Base-by-base conservation (phyloP, 1,140 invertebrate genomes). In the Drosophila suzukii region DNA sequence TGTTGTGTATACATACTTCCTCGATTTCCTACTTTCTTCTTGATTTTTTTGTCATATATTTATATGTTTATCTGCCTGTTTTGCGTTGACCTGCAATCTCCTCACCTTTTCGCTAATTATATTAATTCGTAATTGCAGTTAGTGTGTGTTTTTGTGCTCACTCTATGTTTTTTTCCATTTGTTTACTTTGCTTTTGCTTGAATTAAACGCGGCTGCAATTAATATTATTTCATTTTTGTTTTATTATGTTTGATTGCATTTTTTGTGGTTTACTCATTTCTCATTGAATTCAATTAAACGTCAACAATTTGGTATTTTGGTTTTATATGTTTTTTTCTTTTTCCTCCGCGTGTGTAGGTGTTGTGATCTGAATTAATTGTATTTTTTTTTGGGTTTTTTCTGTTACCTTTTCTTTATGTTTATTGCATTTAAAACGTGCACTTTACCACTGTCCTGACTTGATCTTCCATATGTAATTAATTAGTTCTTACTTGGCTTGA, bases 401-500 rank as follows among this genome's bases (percentile, higher is more conserved):
- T 46, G 30, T 50, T 76, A 30, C 51, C 56, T 67, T 58, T 56
- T 54, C 27, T 59, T 73, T 53, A 53, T 65, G 60, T 71, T 79
- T 84, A 78, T 85, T 85, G 81, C 81, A 85, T 86, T 86, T 86
- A 85, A 85, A 81, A 85, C 74, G 81, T 86, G 78, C 81, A 81
- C 61, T 72, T 77, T 38, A 53, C 60, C 73, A 56, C 68, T 58
- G 61, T 62, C 44, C 6, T 74, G 62, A 81, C 49, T 73, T 58
- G 44, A 59, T 75, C 39, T 50, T 61, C 62, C 36, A 43, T 72
- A 43, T 61, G 68, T 71, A 71, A 71, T 70, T 71, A 71, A 70
- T 71, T 70, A 71, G 51, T 50, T 49, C 60, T 73, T 75, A 68
- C 70, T 67, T 81, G 79, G 67, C 67, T 84, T 89, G 84, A 89